Conservation (phyloP, 2,888 invertebrate genomes). For the Aromia moschata region DNA sequence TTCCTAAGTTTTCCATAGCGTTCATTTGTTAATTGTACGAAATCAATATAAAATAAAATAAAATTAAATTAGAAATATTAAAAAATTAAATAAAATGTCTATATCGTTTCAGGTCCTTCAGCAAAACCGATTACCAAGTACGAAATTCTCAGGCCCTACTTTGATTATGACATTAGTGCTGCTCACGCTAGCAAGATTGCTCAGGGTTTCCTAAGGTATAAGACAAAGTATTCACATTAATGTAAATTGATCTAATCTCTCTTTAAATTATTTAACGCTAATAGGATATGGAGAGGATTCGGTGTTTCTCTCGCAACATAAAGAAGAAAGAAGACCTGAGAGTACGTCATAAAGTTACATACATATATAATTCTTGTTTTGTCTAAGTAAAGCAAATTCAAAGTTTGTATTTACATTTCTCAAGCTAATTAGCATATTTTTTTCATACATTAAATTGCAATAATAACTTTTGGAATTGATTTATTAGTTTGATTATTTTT, state of each 20-base stretch:
- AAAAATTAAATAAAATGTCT: no score
- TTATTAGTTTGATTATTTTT: no score
- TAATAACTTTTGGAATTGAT: no score
- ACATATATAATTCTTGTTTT: no score
- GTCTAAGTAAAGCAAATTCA: no score
- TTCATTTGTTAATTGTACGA: no score
- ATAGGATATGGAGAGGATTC: background rate
- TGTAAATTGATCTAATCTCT: background rate
- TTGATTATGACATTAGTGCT: slow-evolving; percentile 36
- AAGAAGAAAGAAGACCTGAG: background rate
- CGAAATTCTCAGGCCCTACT: slow-evolving; percentile 34
- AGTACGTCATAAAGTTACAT: background rate
- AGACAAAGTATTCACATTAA: background rate
- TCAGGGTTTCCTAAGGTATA: slow-evolving; percentile 39
- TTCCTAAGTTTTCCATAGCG: no score
- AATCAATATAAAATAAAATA: no score
- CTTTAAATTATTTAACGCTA: background rate
- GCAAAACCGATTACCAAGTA: slow-evolving; percentile 36
- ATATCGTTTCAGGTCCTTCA: slow-evolving; percentile 11
- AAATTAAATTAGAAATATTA: no score
- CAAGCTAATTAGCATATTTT: no score
- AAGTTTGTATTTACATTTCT: no score
- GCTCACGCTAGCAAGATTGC: slow-evolving; percentile 34
- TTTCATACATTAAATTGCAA: no score
- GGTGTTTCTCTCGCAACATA: background rate